Evolutionary conservation across 2,888 invertebrate genomes (phyloP).

Genomic region (Dioctria rufipes): DNA sequence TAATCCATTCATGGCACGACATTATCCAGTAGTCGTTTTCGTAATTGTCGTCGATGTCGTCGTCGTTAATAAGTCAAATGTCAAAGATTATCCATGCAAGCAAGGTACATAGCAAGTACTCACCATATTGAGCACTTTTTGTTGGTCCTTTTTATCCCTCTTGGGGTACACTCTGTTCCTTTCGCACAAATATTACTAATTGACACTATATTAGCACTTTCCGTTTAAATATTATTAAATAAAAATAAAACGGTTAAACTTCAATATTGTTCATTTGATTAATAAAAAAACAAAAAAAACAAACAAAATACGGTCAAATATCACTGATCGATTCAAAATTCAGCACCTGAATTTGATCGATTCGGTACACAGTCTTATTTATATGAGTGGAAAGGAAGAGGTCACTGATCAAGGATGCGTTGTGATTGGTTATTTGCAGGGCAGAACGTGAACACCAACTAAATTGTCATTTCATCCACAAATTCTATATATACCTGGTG

Average conservation of each 20-base stretch:
- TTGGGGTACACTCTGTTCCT: not conserved
- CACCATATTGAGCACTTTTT: conserved; percentile 56
- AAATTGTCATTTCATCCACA: conserved; percentile 54
- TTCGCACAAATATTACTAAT: not conserved
- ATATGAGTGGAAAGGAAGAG: conserved; percentile 6
- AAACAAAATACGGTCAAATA: conserved; percentile 1
- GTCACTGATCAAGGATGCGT: conserved; percentile 30
- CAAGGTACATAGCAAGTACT: conserved; percentile 31
- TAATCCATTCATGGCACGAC: conserved; percentile 47
- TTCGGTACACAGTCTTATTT: not conserved
- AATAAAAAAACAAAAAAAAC: too few species aligned
- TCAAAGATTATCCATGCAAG: conserved; percentile 20
- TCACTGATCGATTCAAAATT: conserved; percentile 43
- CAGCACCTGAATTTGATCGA: conserved; percentile 49
- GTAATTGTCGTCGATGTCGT: too few species aligned
- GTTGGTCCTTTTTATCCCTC: conserved; percentile 30
- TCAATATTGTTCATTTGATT: not conserved
- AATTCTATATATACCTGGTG: conserved; percentile 58
- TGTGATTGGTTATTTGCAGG: conserved; percentile 47
- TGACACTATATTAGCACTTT: conserved; percentile 22
- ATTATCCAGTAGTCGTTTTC: conserved; percentile 32
- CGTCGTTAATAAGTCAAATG: conserved; percentile 26
- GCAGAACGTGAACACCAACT: conserved; percentile 57
- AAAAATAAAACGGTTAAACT: conserved; percentile 1
- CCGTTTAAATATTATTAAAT: not conserved